Base-by-base conservation (phyloP, 1,140 invertebrate species). In the Bombus polaris region DNA sequence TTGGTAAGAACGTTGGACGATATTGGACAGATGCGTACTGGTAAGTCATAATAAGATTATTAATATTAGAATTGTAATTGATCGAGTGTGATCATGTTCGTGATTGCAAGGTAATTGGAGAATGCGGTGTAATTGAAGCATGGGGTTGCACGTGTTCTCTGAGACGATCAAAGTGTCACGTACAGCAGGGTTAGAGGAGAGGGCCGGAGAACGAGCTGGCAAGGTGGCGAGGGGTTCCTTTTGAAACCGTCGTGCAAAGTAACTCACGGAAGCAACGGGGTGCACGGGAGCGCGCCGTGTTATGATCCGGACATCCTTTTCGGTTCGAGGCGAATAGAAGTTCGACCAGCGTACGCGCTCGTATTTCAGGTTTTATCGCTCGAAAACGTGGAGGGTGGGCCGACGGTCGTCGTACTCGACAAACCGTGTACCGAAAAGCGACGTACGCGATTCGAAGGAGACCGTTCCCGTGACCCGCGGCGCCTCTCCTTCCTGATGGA, bases 301-400 rank as follows among this genome's bases (percentile, higher is more conserved):
- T 95, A 95, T 94, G 94, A 92, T 88, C 94, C 93, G 93, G 88
- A 94, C 93, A 94, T 94, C 93, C 93, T 94, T 88, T 82, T 90
- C 86, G 88, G 35, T 86, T 78, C 81, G 65, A 62, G 62, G n/a
- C 76, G 77, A 88, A 88, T 83, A 75, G 73, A 84, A 81, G 86
- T 73, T 89, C 83, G 78, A 87, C 77, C 87, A 81, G 90, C 85
- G 85, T 71, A 57, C 62, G 28, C 77, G 86, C 75, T 89, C 93
- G 91, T 95, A 94, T 94, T 94, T 95, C 94, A 95, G 90, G 93
- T 94, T 95, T 95, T 95, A 95, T 95, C 92, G 93, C 88, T 92
- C 80, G 89, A 93, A 91, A 93, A 91, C 88, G 85, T 79, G 89
- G 88, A 92, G 89, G 68, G 83, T 83, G 39, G 66, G 42, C 72